Conservation (phyloP, 2,113 vertebrate species). For the human region GRCh38 chr17:14519501-14520000, state of each 20-base stretch:
- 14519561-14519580: slow-evolving; percentile 13
- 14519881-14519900: neutral
- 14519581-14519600: neutral
- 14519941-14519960: neutral
- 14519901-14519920: neutral
- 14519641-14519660: neutral
- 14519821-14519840: neutral
- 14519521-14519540: slow-evolving; percentile 4
- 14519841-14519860: neutral
- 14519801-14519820: slow-evolving; percentile 45
- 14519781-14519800: slow-evolving; percentile 59
- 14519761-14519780: slow-evolving; percentile 55
- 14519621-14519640: slow-evolving; percentile 23
- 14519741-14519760: slow-evolving; percentile 28
- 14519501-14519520: slow-evolving; percentile 17
- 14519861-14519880: neutral
- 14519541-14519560: neutral
- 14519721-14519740: neutral
- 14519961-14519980: too few species aligned
- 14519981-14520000: too few species aligned
- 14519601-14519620: neutral
- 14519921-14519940: neutral
- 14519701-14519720: slow-evolving; percentile 28
- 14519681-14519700: neutral
- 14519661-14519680: neutral